Conservation (phyloP, 2,888 invertebrate species). For the Leptura quadrifasciata region DNA sequence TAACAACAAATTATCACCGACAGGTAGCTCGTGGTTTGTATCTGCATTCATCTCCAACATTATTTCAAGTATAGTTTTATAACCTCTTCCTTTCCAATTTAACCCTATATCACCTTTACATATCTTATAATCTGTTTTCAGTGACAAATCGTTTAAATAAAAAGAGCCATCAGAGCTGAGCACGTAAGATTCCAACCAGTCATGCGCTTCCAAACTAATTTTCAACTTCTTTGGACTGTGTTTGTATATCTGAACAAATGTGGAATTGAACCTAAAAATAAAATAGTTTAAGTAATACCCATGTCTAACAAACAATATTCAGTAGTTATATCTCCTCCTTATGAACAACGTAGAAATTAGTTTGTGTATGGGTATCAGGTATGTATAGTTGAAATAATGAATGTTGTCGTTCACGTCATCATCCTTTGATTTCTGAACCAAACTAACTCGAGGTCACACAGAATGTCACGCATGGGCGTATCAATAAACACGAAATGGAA, state of each 20-base stretch:
- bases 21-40: conserved; percentile 49
- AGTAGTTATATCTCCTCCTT: too few species aligned
- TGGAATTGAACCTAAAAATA: conserved; percentile 37
- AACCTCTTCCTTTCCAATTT: conserved; percentile 84
- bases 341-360: too few species aligned
- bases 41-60: conserved; percentile 73
- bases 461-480: too few species aligned
- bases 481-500: too few species aligned
- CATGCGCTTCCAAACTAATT: not conserved
- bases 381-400: too few species aligned
- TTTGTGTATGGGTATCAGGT: too few species aligned
- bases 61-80: conserved; percentile 79
- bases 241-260: conserved; percentile 48
- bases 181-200: conserved; percentile 17
- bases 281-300: too few species aligned
- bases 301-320: too few species aligned
- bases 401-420: too few species aligned
- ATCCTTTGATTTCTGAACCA: too few species aligned
- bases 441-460: too few species aligned
- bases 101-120: conserved; percentile 82
- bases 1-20: conserved; percentile 61
- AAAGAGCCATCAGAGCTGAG: not conserved
- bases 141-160: conserved; percentile 76
- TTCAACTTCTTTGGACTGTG: conserved; percentile 32
- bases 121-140: conserved; percentile 79